phyloP scores from a whole-genome alignment of 2,113 vertebrate genomes.

The Rhinichthys klamathensis region DNA sequence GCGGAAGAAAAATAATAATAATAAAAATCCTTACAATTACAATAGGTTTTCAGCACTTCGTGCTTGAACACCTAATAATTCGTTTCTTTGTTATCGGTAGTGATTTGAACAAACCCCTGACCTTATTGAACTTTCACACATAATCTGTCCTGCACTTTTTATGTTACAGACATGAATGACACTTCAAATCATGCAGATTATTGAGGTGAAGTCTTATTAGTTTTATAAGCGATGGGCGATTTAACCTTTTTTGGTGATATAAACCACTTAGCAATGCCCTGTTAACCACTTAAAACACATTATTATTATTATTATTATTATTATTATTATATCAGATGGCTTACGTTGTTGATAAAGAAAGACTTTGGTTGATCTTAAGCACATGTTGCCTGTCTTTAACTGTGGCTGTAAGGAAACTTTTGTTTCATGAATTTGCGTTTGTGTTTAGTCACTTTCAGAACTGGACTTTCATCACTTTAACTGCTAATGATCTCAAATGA shows the following conservation, averaged over 20 bases:
- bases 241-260: neutral
- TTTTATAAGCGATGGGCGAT: neutral
- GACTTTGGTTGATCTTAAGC: neutral
- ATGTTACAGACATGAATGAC: no score
- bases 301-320: conserved; percentile 13
- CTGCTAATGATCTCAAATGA: conserved; percentile 61
- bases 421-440: conserved; percentile 7
- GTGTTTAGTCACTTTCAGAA: conserved; percentile 33
- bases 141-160: no score
- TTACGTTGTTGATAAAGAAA: neutral
- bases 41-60: no score
- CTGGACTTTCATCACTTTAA: conserved; percentile 56
- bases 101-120: neutral
- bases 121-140: no score
- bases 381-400: conserved; percentile 13
- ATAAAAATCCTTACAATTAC: no score
- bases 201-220: neutral
- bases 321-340: neutral
- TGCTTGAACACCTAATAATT: no score
- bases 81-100: neutral
- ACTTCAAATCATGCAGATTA: no score
- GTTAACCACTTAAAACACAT: neutral
- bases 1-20: no score
- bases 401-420: conserved; percentile 24
- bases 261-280: neutral